Evolutionary conservation across 2,888 invertebrate genomes (phyloP), one percentile per base, ranked within the genome.

Genomic region (Mayetiola destructor): DNA sequence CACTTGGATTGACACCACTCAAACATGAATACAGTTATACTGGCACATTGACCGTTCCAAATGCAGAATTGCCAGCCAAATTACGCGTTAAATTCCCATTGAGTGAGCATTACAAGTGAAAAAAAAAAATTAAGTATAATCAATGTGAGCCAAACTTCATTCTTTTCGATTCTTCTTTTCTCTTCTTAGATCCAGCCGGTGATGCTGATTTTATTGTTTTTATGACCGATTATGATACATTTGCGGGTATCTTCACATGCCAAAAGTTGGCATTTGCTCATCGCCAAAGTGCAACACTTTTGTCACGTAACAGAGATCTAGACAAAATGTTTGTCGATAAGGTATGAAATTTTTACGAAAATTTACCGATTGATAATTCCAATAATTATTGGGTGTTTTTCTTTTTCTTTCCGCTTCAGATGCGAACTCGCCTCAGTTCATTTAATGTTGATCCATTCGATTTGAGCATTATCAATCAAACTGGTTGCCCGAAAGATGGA

Each of bases 21-120:
- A 82, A 85, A 65, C 87, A 88, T 66, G 82, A 84, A 61, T 88
- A 88, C 70, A 83, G 80, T 71, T 88, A 88, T 69, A 84, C 80
- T 10, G 88, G 88, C 4, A 72, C 77, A 53, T 70, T 89, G 56
- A 78, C 76, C 20, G 78, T 82, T 0, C 80, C 81, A 5, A 81
- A 84, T 61, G 72, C 74, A 1, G 76, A 79, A 1, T 75, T 81
- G 3, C 82, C 84, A 0, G 85, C 78, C 1, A 78, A 78, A 61
- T 87, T 89, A 87, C 76, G 74, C 63, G 85, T 87, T 35, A 78
- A 79, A 62, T 89, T 88, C 68, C 88, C 88, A 18, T 71, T 88
- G 18, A 88, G 88, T 88, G 75, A 83, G 85, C 79, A 61, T 56
- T 30, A 39, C 29, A 53, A 37, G 14, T 2, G 6, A 42, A 9